Percentiles rank a stretch among this genome's conserved stretches.
Evolutionary conservation across 2,888 invertebrate genomes (phyloP).

Genomic region (Eledona agricola): DNA sequence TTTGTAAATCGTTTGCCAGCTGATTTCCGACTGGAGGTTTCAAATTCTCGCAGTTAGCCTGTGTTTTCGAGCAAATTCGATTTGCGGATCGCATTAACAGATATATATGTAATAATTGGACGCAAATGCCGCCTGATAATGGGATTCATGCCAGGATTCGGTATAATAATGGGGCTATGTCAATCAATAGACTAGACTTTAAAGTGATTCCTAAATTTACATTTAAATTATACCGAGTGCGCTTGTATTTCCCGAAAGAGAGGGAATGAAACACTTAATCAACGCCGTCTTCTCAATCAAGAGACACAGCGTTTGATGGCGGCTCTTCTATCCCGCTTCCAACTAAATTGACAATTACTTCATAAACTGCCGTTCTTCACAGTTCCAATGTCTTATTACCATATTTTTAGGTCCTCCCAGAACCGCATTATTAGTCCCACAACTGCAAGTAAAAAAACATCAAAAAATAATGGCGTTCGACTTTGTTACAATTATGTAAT

Average conservation of each 20-base stretch:
- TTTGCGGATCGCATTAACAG: conserved; percentile 39
- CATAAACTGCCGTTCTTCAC: conserved; percentile 36
- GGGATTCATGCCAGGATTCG: conserved; percentile 32
- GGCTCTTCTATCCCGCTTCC: conserved; percentile 33
- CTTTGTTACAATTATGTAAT: no score
- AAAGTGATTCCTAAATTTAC: conserved; percentile 52
- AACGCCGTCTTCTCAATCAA: conserved; percentile 46
- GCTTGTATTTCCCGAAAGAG: conserved; percentile 43
- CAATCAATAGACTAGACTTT: conserved; percentile 46
- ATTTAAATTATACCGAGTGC: conserved; percentile 51
- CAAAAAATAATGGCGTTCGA: conserved; percentile 18
- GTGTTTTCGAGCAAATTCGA: conserved; percentile 25
- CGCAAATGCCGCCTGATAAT: conserved; percentile 40
- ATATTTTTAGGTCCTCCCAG: conserved; percentile 31
- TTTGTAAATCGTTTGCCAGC: conserved; percentile 30
- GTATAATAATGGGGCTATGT: conserved; percentile 38
- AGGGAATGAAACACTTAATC: conserved; percentile 50
- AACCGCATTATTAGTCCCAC: conserved; percentile 19
- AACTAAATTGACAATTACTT: conserved; percentile 41
- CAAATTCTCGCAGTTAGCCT: no score
- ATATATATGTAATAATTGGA: conserved; percentile 41
- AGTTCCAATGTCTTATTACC: conserved; percentile 34
- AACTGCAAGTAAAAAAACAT: no score
- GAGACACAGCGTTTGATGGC: conserved; percentile 43
- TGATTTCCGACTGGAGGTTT: no score